Percentiles rank a stretch among this genome's conserved stretches.
phyloP scores from a whole-genome alignment of 2,888 invertebrate genomes.

The Sarcophaga subvicina region DNA sequence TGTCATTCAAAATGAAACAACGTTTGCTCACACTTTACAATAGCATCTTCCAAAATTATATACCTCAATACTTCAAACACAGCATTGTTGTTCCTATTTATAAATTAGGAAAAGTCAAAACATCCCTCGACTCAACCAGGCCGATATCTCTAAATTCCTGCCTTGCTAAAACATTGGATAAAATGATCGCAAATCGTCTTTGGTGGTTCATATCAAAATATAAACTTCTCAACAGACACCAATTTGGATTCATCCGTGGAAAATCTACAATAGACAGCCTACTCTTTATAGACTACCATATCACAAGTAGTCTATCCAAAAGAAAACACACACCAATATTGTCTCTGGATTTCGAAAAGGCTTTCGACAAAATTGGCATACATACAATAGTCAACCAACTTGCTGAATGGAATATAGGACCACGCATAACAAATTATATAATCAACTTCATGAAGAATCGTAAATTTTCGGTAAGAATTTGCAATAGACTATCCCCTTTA shows the following conservation, averaged over 20 bases:
- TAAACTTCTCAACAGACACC: conserved; percentile 36
- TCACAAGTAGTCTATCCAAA: neutral
- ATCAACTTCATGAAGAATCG: conserved; percentile 4
- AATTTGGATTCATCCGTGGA: conserved; percentile 42
- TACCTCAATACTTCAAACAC: no score
- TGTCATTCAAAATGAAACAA: no score
- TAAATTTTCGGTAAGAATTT: neutral
- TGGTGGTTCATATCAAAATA: conserved; percentile 48
- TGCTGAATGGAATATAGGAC: neutral
- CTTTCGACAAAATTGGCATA: neutral
- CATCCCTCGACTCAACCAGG: conserved; percentile 45
- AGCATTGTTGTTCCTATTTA: no score
- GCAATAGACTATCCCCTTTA: no score
- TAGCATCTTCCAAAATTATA: no score
- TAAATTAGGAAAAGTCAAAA: neutral
- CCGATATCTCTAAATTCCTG: conserved; percentile 57
- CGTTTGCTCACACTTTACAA: no score
- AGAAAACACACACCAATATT: conserved; percentile 1
- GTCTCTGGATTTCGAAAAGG: neutral
- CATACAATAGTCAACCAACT: neutral
- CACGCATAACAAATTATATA: neutral
- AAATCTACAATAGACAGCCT: conserved; percentile 46
- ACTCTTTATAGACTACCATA: neutral
- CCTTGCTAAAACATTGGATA: conserved; percentile 34
- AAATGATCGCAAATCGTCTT: conserved; percentile 45